A percentile compares a stretch with the other conserved stretches of the same genome.
Conservation (phyloP, 2,113 vertebrate genomes). For the Oreochromis niloticus region DNA sequence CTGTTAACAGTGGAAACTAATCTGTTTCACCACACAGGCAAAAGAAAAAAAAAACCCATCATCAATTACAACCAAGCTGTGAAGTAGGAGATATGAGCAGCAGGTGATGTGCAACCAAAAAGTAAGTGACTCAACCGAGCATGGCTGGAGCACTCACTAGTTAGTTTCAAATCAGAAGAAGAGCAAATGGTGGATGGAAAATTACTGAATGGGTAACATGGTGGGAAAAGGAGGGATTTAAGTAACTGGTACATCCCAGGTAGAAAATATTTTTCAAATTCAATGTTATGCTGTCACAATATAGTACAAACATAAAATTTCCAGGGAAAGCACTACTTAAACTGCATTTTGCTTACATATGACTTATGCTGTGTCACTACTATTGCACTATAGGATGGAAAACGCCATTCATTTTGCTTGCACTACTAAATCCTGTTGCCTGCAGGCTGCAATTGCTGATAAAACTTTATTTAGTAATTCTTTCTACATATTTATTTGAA, state of each 20-base stretch:
- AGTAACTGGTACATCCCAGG: background rate
- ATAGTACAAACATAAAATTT: background rate
- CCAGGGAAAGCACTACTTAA: background rate
- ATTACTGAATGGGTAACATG: background rate
- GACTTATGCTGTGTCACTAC: background rate
- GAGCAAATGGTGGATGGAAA: background rate
- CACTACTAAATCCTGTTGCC: background rate
- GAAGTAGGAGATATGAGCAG: background rate
- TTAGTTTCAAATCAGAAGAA: background rate
- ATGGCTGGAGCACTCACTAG: background rate
- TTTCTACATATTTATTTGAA: background rate
- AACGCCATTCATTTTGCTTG: background rate
- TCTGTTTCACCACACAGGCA: background rate
- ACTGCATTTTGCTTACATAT: background rate
- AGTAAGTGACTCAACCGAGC: background rate
- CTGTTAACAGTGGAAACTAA: background rate
- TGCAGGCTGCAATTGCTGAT: background rate
- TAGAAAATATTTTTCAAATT: background rate
- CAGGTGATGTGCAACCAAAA: background rate
- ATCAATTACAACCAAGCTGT: background rate
- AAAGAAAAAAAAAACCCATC: fast-evolving
- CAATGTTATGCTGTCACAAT: background rate
- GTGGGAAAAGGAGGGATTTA: background rate
- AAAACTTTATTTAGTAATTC: background rate
- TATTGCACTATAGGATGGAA: background rate